Evolutionary conservation across 2,797 vertebrate species (phyloP), one percentile per base, ranked within the genome.

Genomic region (Rhinogobio ventralis): DNA sequence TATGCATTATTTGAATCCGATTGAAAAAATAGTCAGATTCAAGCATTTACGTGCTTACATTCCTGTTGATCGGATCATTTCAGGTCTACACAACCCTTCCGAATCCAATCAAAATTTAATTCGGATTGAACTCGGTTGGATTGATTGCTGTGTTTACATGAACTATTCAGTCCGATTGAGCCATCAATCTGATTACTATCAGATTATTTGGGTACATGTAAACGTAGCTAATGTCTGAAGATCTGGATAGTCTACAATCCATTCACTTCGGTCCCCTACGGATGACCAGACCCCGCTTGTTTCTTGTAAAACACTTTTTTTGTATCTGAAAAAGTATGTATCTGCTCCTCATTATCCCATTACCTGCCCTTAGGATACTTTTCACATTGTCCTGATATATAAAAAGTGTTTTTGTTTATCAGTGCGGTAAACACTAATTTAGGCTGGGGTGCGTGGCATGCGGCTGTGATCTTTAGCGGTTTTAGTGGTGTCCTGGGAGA

Each of bases 401-500:
- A 79, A 78, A 85, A 82, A 36, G 86, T 93, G 90, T 92, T 94
- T 91, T 91, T 94, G 92, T 94, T 94, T 94, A 90, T 28, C 83
- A 81, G 89, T 68, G 93, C 81, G 49, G 88, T 93, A 94, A 95
- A 94, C 93, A 93, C 91, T 89, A 87, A 86, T 88, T 87, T 90
- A 92, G 72, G 79, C 79, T 42, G 92, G 92, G 92, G 92, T 93
- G 90, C 90, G 90, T 89, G 90, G 89, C 87, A 84, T 62, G 89
- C 90, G 90, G 90, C 90, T 92, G 90, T 92, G 94, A 93, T 95
- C 92, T 94, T 94, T 92, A 90, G 91, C 87, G 89, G 86, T 72
- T 88, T 90, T 90, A 84, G 78, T 88, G 76, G 90, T 86, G 51
- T 95, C 95, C 95, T 93, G 90, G 79, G 94, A 95, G 94, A 94